These are phyloP conservation scores for Psylliodes chrysocephalus DNA, from an alignment of 2,888 invertebrate species.

Conservation along the genomic window DNA sequence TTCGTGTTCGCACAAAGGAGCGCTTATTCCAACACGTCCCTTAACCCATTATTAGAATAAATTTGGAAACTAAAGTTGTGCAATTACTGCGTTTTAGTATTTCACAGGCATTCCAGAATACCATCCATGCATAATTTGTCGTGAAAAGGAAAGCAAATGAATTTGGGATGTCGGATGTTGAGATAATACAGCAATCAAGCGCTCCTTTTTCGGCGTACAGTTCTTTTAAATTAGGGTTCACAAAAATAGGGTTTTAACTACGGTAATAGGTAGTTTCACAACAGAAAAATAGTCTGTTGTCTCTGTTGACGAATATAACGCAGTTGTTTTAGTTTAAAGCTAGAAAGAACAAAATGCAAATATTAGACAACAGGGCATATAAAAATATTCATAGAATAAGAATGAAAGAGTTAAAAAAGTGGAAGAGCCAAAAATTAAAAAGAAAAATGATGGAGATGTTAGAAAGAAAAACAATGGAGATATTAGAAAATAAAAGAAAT, in stretches of 20 bases:
- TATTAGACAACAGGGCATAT: too few relatives aligned
- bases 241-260: conserved; percentile 29
- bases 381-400: too few relatives aligned
- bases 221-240: conserved; percentile 34
- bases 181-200: conserved; percentile 33
- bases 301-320: not conserved
- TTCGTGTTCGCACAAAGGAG: too few relatives aligned
- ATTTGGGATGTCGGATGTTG: conserved; percentile 27
- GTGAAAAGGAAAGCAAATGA: conserved; percentile 27
- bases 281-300: conserved; percentile 1
- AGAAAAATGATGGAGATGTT: too few relatives aligned
- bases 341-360: too few relatives aligned
- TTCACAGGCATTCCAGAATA: conserved; percentile 12
- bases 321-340: too few relatives aligned
- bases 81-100: conserved; percentile 18
- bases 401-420: too few relatives aligned
- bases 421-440: too few relatives aligned
- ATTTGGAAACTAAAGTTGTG: conserved; percentile 9
- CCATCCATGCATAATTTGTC: conserved; percentile 24
- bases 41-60: conserved; percentile 3
- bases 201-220: conserved; percentile 33
- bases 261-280: conserved; percentile 10
- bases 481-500: too few relatives aligned
- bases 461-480: too few relatives aligned
- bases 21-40: not conserved